phyloP scores from a whole-genome alignment of 2,797 vertebrate species.

The Lateolabrax maculatus region DNA sequence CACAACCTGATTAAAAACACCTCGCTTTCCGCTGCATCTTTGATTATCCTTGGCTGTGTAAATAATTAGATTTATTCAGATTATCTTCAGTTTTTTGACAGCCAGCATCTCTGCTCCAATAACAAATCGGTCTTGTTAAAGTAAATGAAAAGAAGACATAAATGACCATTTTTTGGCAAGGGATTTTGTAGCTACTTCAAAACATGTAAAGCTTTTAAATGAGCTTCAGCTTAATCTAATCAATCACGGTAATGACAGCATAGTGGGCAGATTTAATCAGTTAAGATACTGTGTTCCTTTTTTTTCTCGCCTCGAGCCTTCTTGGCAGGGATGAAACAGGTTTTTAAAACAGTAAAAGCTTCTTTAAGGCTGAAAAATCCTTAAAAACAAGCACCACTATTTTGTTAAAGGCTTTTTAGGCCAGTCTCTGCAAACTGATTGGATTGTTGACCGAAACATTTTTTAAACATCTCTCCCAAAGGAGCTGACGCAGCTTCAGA shows the following conservation, averaged over 20 bases:
- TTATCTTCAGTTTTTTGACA: conserved; percentile 19
- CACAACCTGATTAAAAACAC: conserved; percentile 61
- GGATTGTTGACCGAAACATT: conserved; percentile 67
- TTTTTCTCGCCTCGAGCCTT: conserved; percentile 5
- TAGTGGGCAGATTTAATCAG: conserved; percentile 25
- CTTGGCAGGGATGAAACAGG: not conserved
- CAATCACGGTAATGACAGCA: conserved; percentile 21
- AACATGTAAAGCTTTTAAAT: conserved; percentile 29
- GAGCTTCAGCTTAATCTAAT: conserved; percentile 45
- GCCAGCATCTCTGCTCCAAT: not conserved
- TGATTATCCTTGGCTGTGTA: conserved; percentile 33
- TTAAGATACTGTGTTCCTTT: not conserved
- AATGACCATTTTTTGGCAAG: not conserved
- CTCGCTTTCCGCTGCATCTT: conserved; percentile 24
- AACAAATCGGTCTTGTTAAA: not conserved
- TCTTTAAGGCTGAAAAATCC: not conserved
- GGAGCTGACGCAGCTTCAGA: conserved; percentile 79
- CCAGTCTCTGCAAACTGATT: conserved; percentile 50
- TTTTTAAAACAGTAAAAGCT: conserved; percentile 10
- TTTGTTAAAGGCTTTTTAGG: not conserved
- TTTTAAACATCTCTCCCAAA: conserved; percentile 66
- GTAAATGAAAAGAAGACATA: conserved; percentile 28
- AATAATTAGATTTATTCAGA: conserved; percentile 45
- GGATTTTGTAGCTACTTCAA: conserved; percentile 17
- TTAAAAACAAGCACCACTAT: conserved; percentile 1